These are phyloP conservation scores for Drosophila antonietae DNA, from an alignment of 2,888 invertebrate genomes.

Conservation along the genomic window DNA sequence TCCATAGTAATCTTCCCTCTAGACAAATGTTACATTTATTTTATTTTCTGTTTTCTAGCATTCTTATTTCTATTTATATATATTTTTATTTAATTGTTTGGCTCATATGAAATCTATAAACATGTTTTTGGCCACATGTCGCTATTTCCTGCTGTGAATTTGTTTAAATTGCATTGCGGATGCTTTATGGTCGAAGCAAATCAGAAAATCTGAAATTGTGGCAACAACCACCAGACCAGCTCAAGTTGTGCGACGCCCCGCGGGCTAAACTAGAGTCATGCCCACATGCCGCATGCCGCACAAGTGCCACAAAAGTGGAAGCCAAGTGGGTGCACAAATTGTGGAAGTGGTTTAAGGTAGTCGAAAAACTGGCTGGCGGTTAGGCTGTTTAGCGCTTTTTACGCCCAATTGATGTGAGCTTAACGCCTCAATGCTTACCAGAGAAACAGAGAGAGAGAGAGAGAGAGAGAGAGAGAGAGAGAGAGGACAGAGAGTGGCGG, in stretches of 20 bases:
- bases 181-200: constrained; percentile 54
- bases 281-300: constrained; percentile 32
- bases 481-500: not conserved
- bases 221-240: constrained; percentile 59
- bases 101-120: not conserved
- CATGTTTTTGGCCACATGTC: constrained; percentile 30
- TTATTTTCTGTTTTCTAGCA: no score
- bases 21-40: not conserved
- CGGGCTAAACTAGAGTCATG: constrained; percentile 27
- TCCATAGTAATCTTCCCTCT: not conserved
- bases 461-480: not conserved
- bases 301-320: constrained; percentile 68
- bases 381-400: constrained; percentile 55
- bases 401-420: constrained; percentile 82
- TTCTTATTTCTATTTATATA: constrained; percentile 1
- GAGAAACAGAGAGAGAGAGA: not conserved
- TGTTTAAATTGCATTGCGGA: constrained; percentile 71
- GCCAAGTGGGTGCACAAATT: constrained; percentile 26
- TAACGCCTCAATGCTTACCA: constrained; percentile 79
- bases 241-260: constrained; percentile 53
- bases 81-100: not conserved
- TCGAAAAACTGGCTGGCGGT: constrained; percentile 16
- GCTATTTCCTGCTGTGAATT: constrained; percentile 77
- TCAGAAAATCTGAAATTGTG: constrained; percentile 58
- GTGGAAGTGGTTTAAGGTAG: constrained; percentile 16